phyloP scores from a whole-genome alignment of 1,140 invertebrate genomes.

The Euura lappo region DNA sequence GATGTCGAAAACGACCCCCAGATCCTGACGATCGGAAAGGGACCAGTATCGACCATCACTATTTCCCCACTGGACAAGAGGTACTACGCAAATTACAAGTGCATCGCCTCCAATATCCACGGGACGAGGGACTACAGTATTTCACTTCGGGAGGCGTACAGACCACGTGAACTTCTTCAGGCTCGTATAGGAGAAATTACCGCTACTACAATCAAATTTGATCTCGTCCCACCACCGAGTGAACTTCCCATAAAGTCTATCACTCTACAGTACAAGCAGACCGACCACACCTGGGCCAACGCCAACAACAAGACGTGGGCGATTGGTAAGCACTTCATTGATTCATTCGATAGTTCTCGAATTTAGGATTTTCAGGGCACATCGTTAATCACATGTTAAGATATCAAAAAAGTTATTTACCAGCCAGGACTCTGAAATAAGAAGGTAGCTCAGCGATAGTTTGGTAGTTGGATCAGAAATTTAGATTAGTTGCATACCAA shows the following conservation, averaged over 20 bases:
- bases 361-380: too few relatives aligned
- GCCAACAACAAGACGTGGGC: conserved; percentile 79
- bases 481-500: too few relatives aligned
- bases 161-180: conserved; percentile 64
- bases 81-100: conserved; percentile 81
- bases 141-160: conserved; percentile 73
- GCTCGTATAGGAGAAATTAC: conserved; percentile 71
- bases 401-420: too few relatives aligned
- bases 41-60: conserved; percentile 72
- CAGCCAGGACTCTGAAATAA: too few relatives aligned
- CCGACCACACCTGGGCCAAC: conserved; percentile 67
- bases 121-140: conserved; percentile 73
- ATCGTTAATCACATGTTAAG: too few relatives aligned
- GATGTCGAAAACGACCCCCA: conserved; percentile 61
- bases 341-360: too few relatives aligned
- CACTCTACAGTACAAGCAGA: conserved; percentile 77
- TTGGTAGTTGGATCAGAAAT: neutral
- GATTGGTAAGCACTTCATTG: conserved; percentile 58
- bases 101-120: conserved; percentile 78
- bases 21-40: conserved; percentile 69
- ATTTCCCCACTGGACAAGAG: conserved; percentile 68
- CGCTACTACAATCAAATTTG: conserved; percentile 84
- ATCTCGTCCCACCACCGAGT: conserved; percentile 73
- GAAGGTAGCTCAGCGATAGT: too few relatives aligned
- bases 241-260: conserved; percentile 75